phyloP scores from a whole-genome alignment of 2,888 invertebrate species.

The Brassicogethes aeneus region DNA sequence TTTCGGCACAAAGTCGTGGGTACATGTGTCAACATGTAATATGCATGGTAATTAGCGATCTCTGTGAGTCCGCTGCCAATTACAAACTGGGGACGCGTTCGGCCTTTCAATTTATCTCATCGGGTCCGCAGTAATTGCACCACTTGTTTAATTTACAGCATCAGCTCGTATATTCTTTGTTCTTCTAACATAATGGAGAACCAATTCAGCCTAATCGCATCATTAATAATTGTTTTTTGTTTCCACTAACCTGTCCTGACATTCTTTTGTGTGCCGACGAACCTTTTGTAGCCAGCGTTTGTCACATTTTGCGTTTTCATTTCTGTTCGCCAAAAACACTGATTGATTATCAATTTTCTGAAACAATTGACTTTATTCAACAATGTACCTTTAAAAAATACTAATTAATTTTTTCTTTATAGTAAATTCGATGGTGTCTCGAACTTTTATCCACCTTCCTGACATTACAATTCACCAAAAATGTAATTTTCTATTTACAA shows the following conservation, averaged over 20 bases:
- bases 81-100: slow-evolving; percentile 28
- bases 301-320: background rate
- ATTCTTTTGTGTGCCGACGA: background rate
- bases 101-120: slow-evolving; percentile 33
- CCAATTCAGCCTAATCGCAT: slow-evolving; percentile 4
- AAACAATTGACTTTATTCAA: too few species aligned
- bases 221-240: slow-evolving; percentile 3
- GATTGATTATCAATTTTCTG: too few species aligned
- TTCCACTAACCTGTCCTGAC: background rate
- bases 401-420: too few species aligned
- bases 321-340: too few species aligned
- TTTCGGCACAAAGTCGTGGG: slow-evolving; percentile 22
- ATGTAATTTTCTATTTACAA: too few species aligned
- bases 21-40: slow-evolving; percentile 35
- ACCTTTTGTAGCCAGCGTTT: too few species aligned
- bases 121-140: slow-evolving; percentile 28
- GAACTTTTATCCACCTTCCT: too few species aligned
- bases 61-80: slow-evolving; percentile 33
- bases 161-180: slow-evolving; percentile 27
- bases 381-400: too few species aligned
- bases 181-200: slow-evolving; percentile 5
- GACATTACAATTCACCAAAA: too few species aligned
- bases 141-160: slow-evolving; percentile 34
- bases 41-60: slow-evolving; percentile 36
- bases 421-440: too few species aligned